Conservation (phyloP, 2,113 vertebrate genomes). For the Mus spicilegus region DNA sequence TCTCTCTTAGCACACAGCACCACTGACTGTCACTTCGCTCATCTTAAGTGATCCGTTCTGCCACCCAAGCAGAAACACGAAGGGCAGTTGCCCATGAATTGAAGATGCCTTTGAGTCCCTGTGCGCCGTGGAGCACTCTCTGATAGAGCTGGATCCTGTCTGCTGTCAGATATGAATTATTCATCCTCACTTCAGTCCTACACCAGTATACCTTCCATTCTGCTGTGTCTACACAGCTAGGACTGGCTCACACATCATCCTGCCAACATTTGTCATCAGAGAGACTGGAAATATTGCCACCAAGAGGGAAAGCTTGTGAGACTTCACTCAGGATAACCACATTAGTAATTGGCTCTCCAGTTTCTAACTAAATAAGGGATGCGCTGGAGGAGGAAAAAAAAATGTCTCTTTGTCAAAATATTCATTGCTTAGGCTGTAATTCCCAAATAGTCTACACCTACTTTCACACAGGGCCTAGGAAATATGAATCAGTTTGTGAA, state of each 20-base stretch:
- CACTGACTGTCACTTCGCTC: constrained; percentile 73
- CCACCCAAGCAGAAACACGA: constrained; percentile 84
- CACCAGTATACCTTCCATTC: constrained; percentile 82
- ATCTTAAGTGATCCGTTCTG: constrained; percentile 77
- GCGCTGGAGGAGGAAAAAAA: not conserved
- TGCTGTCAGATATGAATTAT: constrained; percentile 83
- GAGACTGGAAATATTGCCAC: constrained; percentile 64
- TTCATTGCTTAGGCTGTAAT: constrained; percentile 62
- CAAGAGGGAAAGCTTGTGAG: constrained; percentile 60
- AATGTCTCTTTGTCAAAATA: constrained; percentile 45
- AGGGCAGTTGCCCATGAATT: constrained; percentile 82
- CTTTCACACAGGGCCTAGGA: constrained; percentile 71
- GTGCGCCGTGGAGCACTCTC: constrained; percentile 66
- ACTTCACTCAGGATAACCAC: constrained; percentile 55
- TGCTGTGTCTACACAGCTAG: constrained; percentile 81
- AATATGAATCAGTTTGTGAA: constrained; percentile 68
- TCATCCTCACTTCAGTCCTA: constrained; percentile 82
- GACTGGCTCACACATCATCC: constrained; percentile 77
- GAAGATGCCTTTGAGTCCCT: constrained; percentile 68
- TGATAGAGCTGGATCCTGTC: constrained; percentile 71
- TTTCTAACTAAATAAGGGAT: constrained; percentile 47
- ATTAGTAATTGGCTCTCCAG: constrained; percentile 33
- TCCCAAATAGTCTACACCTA: constrained; percentile 67
- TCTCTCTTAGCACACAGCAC: constrained; percentile 58
- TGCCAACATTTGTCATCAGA: constrained; percentile 68